Conservation (phyloP, 2,888 invertebrate species). For the Eurytoma californica region DNA sequence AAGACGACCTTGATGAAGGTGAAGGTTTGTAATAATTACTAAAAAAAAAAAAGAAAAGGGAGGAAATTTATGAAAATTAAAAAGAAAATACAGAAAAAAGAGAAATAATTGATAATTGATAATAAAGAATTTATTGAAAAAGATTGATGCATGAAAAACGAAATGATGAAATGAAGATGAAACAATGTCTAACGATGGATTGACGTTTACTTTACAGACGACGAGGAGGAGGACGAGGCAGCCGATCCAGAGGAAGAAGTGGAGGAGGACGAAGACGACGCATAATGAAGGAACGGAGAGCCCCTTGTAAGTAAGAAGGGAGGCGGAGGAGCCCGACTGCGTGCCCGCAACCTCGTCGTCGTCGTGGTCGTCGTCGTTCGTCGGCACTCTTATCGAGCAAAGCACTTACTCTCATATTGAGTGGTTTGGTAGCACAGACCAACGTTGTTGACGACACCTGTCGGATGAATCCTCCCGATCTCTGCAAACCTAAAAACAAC, state of each 20-base stretch:
- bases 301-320: conserved; percentile 71
- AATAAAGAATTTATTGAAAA: no score
- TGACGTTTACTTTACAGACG: conserved; percentile 63
- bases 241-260: conserved; percentile 68
- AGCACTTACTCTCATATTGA: conserved; percentile 74
- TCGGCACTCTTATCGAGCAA: conserved; percentile 67
- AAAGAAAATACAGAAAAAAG: not conserved
- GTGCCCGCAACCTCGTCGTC: conserved; percentile 58
- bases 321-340: conserved; percentile 66
- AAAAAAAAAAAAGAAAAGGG: no score
- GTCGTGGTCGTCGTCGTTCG: conserved; percentile 58
- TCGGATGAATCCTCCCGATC: conserved; percentile 69
- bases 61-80: not conserved
- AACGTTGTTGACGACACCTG: conserved; percentile 70
- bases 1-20: conserved; percentile 73
- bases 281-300: conserved; percentile 72
- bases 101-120: no score
- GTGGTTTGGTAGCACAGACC: conserved; percentile 68
- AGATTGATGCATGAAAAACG: not conserved
- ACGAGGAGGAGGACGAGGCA: conserved; percentile 71
- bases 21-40: conserved; percentile 62
- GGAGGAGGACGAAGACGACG: conserved; percentile 72
- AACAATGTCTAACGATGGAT: not conserved
- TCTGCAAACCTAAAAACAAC: conserved; percentile 59
- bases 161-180: not conserved